phyloP scores from a whole-genome alignment of 2,797 vertebrate species.

The Sebastes nivosus region DNA sequence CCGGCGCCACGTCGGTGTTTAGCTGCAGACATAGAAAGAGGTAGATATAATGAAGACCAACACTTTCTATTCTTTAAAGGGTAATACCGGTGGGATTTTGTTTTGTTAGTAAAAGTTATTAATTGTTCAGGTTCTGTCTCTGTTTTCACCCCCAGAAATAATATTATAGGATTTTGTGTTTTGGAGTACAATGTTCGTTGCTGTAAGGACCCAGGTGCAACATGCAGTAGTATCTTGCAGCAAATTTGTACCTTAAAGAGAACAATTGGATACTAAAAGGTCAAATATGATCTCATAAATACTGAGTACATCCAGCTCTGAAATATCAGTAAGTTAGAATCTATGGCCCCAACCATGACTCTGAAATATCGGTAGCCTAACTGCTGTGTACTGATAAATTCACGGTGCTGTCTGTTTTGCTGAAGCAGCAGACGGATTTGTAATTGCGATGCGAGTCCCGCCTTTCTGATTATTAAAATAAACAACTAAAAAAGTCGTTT shows the following conservation, averaged over 20 bases:
- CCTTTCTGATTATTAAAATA: too few relatives aligned
- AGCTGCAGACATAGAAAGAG: conserved; percentile 17
- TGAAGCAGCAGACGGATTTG: too few relatives aligned
- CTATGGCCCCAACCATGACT: too few relatives aligned
- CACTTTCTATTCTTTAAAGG: background rate
- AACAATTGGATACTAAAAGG: background rate
- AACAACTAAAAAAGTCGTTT: too few relatives aligned
- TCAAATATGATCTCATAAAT: background rate
- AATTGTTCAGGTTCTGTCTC: background rate
- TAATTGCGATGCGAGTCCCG: too few relatives aligned
- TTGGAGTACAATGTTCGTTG: background rate
- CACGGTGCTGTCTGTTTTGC: too few relatives aligned
- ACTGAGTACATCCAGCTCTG: too few relatives aligned
- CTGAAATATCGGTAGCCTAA: too few relatives aligned
- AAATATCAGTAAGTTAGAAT: too few relatives aligned
- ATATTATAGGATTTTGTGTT: background rate
- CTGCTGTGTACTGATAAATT: too few relatives aligned
- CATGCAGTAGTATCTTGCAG: background rate
- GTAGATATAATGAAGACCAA: conserved; percentile 25
- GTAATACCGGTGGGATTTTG: background rate
- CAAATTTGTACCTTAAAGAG: background rate
- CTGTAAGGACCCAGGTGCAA: background rate
- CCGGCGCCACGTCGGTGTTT: background rate
- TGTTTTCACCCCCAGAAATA: background rate
- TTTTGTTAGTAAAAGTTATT: background rate